These are phyloP conservation scores for Dolichotis patagonum DNA, from an alignment of 2,113 vertebrate genomes.

Conservation along the genomic window DNA sequence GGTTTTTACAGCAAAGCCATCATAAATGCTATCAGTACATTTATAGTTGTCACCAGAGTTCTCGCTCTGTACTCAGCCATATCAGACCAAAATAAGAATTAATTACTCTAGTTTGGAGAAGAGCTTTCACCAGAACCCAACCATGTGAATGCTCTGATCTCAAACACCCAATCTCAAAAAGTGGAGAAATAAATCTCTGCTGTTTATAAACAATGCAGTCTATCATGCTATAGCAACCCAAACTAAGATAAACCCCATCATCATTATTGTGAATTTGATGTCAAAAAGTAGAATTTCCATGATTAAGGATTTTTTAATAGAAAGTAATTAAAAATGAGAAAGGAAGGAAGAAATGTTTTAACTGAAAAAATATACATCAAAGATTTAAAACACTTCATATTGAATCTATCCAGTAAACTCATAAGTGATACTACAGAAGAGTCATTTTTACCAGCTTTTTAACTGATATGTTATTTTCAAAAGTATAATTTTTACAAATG, in stretches of 20 bases:
- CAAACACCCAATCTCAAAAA: neutral
- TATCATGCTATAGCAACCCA: neutral
- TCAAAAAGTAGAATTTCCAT: neutral
- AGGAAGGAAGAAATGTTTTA: neutral
- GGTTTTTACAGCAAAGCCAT: neutral
- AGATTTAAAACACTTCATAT: neutral
- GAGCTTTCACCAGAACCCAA: neutral
- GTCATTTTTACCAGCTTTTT: neutral
- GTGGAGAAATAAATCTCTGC: neutral
- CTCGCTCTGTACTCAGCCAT: neutral
- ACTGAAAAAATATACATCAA: neutral
- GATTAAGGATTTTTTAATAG: neutral
- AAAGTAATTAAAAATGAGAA: constrained; percentile 18
- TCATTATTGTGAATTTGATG: neutral
- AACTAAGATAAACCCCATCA: too few species aligned
- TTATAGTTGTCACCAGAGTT: neutral
- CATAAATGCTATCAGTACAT: neutral
- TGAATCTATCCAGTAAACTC: neutral
- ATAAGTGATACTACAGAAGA: neutral
- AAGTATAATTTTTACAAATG: neutral
- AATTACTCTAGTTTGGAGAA: neutral
- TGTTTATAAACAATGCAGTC: neutral
- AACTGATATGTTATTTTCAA: neutral
- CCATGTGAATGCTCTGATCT: neutral
- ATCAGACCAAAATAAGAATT: neutral